Percentiles rank a stretch among this genome's conserved stretches.
phyloP scores from a whole-genome alignment of 2,888 invertebrate species.

The Rhagonycha lutea region DNA sequence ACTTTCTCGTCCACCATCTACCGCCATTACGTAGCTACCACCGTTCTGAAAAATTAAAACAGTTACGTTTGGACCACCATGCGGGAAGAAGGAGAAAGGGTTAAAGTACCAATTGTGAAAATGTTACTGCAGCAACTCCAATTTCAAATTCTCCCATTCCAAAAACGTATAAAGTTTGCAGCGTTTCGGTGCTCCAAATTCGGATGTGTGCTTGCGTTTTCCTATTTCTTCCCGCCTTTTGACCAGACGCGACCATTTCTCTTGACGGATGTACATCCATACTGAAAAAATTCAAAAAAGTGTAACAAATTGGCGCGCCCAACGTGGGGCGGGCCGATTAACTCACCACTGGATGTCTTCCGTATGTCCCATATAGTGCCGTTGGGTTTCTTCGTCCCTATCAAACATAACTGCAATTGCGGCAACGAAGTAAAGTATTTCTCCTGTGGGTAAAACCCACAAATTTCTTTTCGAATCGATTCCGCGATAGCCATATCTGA shows the following conservation, averaged over 20 bases:
- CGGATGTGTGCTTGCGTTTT: constrained; percentile 88
- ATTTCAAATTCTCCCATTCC: constrained; percentile 89
- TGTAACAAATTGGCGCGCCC: not conserved
- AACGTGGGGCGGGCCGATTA: not conserved
- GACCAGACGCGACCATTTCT: constrained; percentile 88
- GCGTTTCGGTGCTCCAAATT: constrained; percentile 89
- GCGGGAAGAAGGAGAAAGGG: not conserved
- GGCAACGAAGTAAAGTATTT: constrained; percentile 90
- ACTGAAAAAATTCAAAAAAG: constrained; percentile 54
- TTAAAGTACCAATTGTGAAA: constrained; percentile 77
- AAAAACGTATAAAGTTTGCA: constrained; percentile 87
- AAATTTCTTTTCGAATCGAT: constrained; percentile 87
- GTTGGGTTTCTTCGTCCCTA: constrained; percentile 82
- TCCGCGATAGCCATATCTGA: constrained; percentile 90
- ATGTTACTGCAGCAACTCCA: constrained; percentile 86
- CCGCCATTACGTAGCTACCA: constrained; percentile 86
- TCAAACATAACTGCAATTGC: constrained; percentile 89
- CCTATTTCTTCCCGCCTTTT: constrained; percentile 80
- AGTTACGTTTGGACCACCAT: constrained; percentile 4
- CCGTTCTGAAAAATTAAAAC: constrained; percentile 67
- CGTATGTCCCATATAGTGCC: constrained; percentile 89
- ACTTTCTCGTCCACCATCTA: constrained; percentile 87
- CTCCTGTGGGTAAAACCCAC: constrained; percentile 92
- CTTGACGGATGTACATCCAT: constrained; percentile 88
- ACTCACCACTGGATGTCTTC: constrained; percentile 90